phyloP scores from a whole-genome alignment of 2,888 invertebrate genomes.

The Anoplius nigerrimus region DNA sequence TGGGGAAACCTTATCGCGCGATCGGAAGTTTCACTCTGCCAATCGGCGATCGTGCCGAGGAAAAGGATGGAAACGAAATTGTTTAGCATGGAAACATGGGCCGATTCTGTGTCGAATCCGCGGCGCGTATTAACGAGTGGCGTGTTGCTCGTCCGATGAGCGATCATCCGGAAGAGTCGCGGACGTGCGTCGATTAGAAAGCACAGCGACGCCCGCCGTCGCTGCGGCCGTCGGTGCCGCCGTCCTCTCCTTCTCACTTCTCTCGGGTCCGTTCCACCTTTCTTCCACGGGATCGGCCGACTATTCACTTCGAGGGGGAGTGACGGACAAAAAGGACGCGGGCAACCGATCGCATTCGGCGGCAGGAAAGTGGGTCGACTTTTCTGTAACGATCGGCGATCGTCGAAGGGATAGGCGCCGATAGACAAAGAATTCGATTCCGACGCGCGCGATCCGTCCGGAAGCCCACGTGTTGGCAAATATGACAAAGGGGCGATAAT shows the following conservation, averaged over 20 bases:
- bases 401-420: conserved; percentile 6
- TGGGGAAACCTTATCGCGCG: too few relatives aligned
- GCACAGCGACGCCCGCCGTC: conserved; percentile 34
- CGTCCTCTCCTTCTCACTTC: conserved; percentile 59
- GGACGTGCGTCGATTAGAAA: conserved; percentile 64
- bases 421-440: background rate
- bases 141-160: background rate
- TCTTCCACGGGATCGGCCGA: conserved; percentile 52
- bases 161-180: background rate
- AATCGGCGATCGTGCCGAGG: too few relatives aligned
- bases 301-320: conserved; percentile 49
- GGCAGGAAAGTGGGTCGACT: conserved; percentile 61
- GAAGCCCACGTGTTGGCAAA: too few relatives aligned
- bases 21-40: too few relatives aligned
- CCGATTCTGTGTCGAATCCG: too few relatives aligned
- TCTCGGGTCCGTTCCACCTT: conserved; percentile 13
- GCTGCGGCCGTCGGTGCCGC: conserved; percentile 7
- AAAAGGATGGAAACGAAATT: too few relatives aligned
- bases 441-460: too few relatives aligned
- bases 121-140: too few relatives aligned
- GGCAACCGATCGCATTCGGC: conserved; percentile 52
- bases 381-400: conserved; percentile 17
- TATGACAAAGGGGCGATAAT: too few relatives aligned
- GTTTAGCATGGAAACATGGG: too few relatives aligned
- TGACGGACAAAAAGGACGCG: too few relatives aligned